A percentile compares a stretch with the other conserved stretches of the same genome.
Conservation (phyloP, 2,113 vertebrate genomes). For the Hippopotamus amphibius region DNA sequence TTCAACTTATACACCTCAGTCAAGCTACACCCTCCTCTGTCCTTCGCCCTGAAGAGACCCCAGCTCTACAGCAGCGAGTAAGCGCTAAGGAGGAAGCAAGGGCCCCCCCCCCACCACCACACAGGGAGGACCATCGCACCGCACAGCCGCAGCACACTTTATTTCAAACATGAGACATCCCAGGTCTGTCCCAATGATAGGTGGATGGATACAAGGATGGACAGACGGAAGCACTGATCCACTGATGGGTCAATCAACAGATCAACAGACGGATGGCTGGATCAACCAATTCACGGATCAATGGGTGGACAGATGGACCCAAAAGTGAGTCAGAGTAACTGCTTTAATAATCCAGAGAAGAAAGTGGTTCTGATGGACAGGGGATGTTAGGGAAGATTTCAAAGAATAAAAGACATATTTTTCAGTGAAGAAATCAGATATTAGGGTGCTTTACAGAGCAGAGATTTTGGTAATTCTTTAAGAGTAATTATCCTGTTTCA, state of each 20-base stretch:
- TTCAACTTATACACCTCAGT: background rate
- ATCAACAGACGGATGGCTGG: background rate
- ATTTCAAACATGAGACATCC: background rate
- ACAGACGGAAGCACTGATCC: background rate
- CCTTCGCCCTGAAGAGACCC: background rate
- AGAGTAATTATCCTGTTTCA: background rate
- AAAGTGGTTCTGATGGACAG: background rate
- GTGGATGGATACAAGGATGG: accelerated
- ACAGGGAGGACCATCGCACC: background rate
- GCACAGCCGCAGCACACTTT: too few relatives aligned
- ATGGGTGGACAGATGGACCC: background rate
- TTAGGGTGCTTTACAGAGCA: background rate
- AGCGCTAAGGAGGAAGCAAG: background rate
- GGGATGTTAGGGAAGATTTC: background rate
- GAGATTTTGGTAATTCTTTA: background rate
- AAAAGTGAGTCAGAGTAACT: background rate
- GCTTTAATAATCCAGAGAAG: background rate
- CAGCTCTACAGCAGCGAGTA: background rate
- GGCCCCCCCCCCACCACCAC: background rate
- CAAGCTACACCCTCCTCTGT: too few relatives aligned
- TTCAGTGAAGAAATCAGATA: background rate
- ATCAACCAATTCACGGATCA: background rate
- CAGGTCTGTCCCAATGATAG: background rate
- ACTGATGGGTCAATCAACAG: background rate
- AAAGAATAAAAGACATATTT: background rate